Evolutionary conservation across 2,888 invertebrate genomes (phyloP), one percentile per base, ranked within the genome.

Genomic region (Cynaeus angustus): DNA sequence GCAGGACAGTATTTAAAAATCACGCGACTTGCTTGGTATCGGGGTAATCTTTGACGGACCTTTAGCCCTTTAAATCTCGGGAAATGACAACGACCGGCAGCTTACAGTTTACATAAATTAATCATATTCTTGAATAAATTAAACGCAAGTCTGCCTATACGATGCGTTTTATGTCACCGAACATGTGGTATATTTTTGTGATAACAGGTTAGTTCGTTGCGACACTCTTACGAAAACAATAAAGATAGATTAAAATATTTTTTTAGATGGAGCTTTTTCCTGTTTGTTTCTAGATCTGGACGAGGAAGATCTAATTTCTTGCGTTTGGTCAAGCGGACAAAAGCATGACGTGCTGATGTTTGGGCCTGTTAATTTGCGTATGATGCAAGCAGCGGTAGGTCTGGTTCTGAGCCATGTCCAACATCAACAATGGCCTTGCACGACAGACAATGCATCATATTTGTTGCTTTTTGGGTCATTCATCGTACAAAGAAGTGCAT

Each of bases 391-490:
- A 72, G 72, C 72, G 70, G 68, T 61, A 65, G 72, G 77, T 74
- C 79, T 78, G 78, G 78, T 75, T 75, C 81, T 80, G 79, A 68
- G 76, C 80, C 79, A 79, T 80, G 80, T 75, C 79, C 79, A 81
- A 74, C 79, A 79, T 79, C 78, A 80, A 78, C 78, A 77, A 77
- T 80, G 80, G 79, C 81, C 81, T 80, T 80, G 80, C 74, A 74
- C 75, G 77, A 76, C 81, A 80, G 80, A 81, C 80, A 80, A 80
- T 81, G 80, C 79, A 80, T 80, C 80, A 80, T 80, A 80, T 80
- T 80, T 79, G 79, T 79, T 78, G 77, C 77, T 77, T 81, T 81
- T 81, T 81, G 80, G 81, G 80, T 80, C 79, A 80, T 77, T 79
- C 77, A 75, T 78, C 79, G 75, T 77, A 78, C 77, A 78, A 79